Percentiles rank a stretch among this genome's conserved stretches.
phyloP scores from a whole-genome alignment of 2,888 invertebrate species.

The Agriopis marginaria region DNA sequence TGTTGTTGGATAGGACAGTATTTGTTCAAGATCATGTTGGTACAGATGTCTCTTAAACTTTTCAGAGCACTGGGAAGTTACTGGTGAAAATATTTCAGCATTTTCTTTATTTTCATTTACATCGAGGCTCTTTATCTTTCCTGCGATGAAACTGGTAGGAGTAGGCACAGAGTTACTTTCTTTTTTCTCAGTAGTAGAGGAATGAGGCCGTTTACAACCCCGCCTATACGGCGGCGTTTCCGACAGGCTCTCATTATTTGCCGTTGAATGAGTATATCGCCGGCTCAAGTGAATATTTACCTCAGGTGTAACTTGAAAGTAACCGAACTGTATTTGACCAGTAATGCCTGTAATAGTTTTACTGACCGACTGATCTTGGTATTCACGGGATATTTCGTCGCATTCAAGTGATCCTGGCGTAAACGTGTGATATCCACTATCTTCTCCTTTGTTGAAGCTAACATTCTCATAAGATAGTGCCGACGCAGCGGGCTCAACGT shows the following conservation, averaged over 20 bases:
- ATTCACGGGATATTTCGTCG: conserved; percentile 67
- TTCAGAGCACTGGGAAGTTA: conserved; percentile 44
- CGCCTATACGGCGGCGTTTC: conserved; percentile 66
- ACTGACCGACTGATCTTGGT: conserved; percentile 58
- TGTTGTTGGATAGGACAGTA: conserved; percentile 71
- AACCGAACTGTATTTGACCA: conserved; percentile 61
- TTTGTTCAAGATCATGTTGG: conserved; percentile 54
- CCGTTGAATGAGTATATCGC: conserved; percentile 51
- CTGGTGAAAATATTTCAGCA: conserved; percentile 47
- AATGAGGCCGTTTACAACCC: conserved; percentile 68
- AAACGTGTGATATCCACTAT: conserved; percentile 80
- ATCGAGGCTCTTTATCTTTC: conserved; percentile 71
- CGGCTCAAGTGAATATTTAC: conserved; percentile 49
- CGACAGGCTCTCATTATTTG: conserved; percentile 43
- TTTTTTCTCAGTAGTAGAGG: conserved; percentile 56
- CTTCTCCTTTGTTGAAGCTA: conserved; percentile 71
- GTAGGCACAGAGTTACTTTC: conserved; percentile 62
- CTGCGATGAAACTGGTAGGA: conserved; percentile 76
- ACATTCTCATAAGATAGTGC: conserved; percentile 61
- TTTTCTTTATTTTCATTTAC: conserved; percentile 70
- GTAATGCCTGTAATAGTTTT: conserved; percentile 54
- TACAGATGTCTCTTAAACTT: conserved; percentile 46
- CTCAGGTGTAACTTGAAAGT: conserved; percentile 56
- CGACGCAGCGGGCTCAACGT: conserved; percentile 64
- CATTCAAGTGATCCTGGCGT: conserved; percentile 74